Conservation (phyloP, 2,113 vertebrate species). For the Sebastes schlegelii region DNA sequence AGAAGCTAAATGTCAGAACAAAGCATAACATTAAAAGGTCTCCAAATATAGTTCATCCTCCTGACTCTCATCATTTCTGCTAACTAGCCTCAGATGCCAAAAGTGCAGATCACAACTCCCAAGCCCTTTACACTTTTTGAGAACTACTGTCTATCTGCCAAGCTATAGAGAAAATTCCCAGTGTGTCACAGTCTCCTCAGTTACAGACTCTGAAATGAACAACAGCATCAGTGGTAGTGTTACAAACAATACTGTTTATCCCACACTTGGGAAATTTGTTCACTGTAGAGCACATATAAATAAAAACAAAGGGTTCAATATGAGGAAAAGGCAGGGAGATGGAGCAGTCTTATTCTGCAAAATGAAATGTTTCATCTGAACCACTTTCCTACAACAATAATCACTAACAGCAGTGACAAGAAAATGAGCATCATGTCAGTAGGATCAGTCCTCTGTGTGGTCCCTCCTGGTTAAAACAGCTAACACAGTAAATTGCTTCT, state of each 20-base stretch:
- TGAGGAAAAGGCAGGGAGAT: background rate
- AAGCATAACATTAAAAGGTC: slow-evolving; percentile 49
- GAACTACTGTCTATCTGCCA: background rate
- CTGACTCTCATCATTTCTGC: slow-evolving; percentile 13
- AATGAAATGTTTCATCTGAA: background rate
- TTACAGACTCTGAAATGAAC: slow-evolving; percentile 4
- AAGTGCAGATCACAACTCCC: slow-evolving; percentile 16
- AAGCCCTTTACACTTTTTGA: background rate
- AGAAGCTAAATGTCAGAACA: slow-evolving; percentile 66
- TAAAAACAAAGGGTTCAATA: background rate
- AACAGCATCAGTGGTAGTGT: background rate
- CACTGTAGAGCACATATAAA: background rate
- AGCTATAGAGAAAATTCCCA: background rate
- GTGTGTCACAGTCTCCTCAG: background rate
- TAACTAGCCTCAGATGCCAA: slow-evolving; percentile 24
- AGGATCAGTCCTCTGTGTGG: slow-evolving; percentile 7
- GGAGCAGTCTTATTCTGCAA: background rate
- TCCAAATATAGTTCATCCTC: slow-evolving; percentile 34
- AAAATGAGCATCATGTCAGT: slow-evolving; percentile 30
- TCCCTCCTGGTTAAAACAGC: slow-evolving; percentile 55
- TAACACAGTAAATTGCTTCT: slow-evolving; percentile 64
- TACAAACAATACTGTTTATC: no score
- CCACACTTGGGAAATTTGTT: background rate
- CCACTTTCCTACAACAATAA: background rate
- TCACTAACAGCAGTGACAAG: slow-evolving; percentile 12